phyloP scores from a whole-genome alignment of 2,113 vertebrate genomes.

The Zapus hudsonius region DNA sequence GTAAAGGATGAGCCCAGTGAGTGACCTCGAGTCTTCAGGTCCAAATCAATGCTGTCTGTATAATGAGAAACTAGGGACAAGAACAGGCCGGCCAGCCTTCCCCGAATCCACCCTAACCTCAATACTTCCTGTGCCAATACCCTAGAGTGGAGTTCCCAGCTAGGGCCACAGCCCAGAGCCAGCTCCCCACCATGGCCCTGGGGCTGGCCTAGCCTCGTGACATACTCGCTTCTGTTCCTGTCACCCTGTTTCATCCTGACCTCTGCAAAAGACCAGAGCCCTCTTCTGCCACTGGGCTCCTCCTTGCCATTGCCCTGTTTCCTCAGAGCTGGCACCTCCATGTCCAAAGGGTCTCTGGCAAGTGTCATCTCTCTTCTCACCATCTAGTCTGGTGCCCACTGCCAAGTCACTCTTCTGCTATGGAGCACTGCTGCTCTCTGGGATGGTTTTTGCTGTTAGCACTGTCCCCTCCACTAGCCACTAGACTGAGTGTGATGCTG shows the following conservation, averaged over 20 bases:
- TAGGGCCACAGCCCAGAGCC: too few species aligned
- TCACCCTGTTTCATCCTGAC: not conserved
- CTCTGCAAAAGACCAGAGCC: not conserved
- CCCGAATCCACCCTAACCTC: too few species aligned
- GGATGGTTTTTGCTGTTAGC: too few species aligned
- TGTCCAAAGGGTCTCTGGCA: not conserved
- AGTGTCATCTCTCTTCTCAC: not conserved
- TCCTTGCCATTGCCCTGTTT: not conserved
- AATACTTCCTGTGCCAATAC: not conserved
- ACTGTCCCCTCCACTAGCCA: not conserved
- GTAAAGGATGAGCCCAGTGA: not conserved
- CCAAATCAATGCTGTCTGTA: not conserved
- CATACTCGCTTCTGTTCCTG: not conserved
- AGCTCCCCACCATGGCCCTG: not conserved
- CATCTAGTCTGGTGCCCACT: not conserved
- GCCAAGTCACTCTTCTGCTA: not conserved
- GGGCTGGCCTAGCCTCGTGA: not conserved
- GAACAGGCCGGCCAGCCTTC: not conserved
- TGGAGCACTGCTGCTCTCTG: too few species aligned
- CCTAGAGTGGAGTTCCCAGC: not conserved
- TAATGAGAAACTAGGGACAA: not conserved
- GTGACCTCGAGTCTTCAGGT: not conserved
- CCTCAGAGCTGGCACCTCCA: not conserved
- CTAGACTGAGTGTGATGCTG: too few species aligned
- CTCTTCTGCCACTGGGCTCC: not conserved